These are phyloP conservation scores for Athene cunicularia DNA, from an alignment of 2,113 vertebrate species.

Conservation along the genomic window DNA sequence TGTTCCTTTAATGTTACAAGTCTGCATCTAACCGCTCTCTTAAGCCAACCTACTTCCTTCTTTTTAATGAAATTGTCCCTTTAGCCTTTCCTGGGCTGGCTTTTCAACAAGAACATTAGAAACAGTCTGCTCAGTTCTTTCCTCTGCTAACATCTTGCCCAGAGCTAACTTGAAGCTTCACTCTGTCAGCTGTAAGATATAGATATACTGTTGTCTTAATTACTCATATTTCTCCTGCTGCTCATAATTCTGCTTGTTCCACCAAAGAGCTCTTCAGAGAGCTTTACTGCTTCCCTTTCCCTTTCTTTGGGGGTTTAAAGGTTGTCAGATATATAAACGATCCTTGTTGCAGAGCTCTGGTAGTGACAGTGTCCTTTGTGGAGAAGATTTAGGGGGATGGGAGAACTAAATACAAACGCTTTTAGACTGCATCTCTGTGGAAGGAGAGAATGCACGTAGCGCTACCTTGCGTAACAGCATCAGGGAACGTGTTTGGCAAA, in stretches of 20 bases:
- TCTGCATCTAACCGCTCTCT: constrained; percentile 38
- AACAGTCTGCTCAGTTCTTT: constrained; percentile 41
- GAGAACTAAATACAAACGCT: background rate
- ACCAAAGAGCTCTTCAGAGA: constrained; percentile 65
- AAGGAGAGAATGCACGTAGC: background rate
- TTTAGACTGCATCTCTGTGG: background rate
- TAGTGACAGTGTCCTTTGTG: constrained; percentile 53
- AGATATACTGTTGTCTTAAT: constrained; percentile 74
- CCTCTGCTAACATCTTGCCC: constrained; percentile 53
- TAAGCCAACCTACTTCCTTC: constrained; percentile 36
- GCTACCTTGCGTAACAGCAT: background rate
- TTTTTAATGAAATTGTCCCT: constrained; percentile 54
- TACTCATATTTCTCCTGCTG: constrained; percentile 66
- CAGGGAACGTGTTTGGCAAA: constrained; percentile 35
- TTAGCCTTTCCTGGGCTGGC: constrained; percentile 43
- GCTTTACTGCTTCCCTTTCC: constrained; percentile 10
- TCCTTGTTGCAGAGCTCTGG: constrained; percentile 40
- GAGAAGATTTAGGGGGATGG: constrained; percentile 48
- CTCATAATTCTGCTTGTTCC: constrained; percentile 64
- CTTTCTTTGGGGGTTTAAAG: constrained; percentile 63
- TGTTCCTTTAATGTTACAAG: constrained; percentile 45
- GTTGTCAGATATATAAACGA: constrained; percentile 58
- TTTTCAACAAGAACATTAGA: constrained; percentile 52
- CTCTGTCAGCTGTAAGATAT: constrained; percentile 59
- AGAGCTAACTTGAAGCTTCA: constrained; percentile 55